A percentile compares a stretch with the other conserved stretches of the same genome.
Evolutionary conservation across 2,888 invertebrate species (phyloP).

Genomic region (Meliscaeva auricollis): DNA sequence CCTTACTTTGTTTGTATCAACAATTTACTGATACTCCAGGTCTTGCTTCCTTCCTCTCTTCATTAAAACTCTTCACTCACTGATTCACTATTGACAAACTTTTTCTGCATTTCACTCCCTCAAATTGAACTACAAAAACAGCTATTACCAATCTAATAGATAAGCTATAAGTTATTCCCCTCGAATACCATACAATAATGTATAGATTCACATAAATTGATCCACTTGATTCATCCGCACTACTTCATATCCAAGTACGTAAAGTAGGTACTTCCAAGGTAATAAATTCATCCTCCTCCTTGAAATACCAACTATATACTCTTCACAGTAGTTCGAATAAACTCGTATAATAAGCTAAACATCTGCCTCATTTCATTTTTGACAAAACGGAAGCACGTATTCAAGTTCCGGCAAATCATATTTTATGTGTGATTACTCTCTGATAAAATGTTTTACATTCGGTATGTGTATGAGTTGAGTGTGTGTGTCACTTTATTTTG

Average conservation of each 20-base stretch:
- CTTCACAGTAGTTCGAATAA: not conserved
- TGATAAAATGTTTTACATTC: slow-evolving; percentile 36
- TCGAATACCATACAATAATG: not conserved
- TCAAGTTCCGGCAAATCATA: slow-evolving; percentile 50
- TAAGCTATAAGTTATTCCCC: not conserved
- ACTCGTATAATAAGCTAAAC: slow-evolving; percentile 28
- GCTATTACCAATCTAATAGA: not conserved
- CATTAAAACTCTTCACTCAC: too few relatives aligned
- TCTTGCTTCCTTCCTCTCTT: too few relatives aligned
- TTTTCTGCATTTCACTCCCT: too few relatives aligned
- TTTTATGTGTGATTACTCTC: slow-evolving; percentile 49
- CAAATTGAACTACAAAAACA: too few relatives aligned
- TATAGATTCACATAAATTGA: not conserved
- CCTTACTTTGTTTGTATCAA: too few relatives aligned
- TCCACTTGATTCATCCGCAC: not conserved
- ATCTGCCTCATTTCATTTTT: slow-evolving; percentile 46
- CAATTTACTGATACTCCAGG: too few relatives aligned
- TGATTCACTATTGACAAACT: too few relatives aligned
- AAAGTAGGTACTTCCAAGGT: not conserved
- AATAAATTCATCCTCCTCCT: not conserved
- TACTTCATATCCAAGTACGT: not conserved
- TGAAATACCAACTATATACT: not conserved
- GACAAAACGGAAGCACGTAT: slow-evolving; percentile 52
- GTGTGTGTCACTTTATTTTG: slow-evolving; percentile 23
- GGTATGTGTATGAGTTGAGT: not conserved